Evolutionary conservation across 1,140 invertebrate genomes (phyloP), one percentile per base, ranked within the genome.

Genomic region (Sesamia nonagrioides): DNA sequence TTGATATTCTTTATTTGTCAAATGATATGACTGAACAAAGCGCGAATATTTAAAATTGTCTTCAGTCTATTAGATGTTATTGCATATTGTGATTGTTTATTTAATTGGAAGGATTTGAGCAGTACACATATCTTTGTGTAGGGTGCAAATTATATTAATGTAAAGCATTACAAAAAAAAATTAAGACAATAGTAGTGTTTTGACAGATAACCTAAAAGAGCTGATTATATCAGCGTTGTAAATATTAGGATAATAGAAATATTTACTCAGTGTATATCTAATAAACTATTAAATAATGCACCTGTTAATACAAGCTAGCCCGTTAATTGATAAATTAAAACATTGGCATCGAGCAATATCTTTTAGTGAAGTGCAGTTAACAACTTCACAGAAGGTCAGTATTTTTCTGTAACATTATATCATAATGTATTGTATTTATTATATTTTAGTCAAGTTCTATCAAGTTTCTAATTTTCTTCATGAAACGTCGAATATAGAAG

Each of bases 381-480:
- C 91, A 74, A 95, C 93, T 75, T 93, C 92, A 84, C 92, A 95
- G 88, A 95, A 95, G 92, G 93, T 95, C 81, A 72, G 48, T 74
- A 40, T 52, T 79, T 37, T 73, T 17, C 21, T 58, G 45, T 52
- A 27, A 52, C 17, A 13, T 45, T 45, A 48, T 76, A 58, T 77
- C 50, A 52, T 83, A 72, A 56, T 13, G 13, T 58, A 9, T 35
- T 48, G 37, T 66, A 40, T 52, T 17, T 75, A 69, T 27, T 56
- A 17, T 7, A 50, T 11, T 33, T 9, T 35, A 17, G 8, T 4
- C 13, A 58, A 58, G 9, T 33, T 56, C 9, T 33, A 17, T 17
- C 27, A 33, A 58, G 21, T 4, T 15, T 33, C 1, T 6, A 33
- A 33, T 50, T 50, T 13, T 50, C 2, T n/a, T n/a, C 0, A 50